Conservation (phyloP, 2,888 invertebrate species). For the Cosmorhoe ocellata region DNA sequence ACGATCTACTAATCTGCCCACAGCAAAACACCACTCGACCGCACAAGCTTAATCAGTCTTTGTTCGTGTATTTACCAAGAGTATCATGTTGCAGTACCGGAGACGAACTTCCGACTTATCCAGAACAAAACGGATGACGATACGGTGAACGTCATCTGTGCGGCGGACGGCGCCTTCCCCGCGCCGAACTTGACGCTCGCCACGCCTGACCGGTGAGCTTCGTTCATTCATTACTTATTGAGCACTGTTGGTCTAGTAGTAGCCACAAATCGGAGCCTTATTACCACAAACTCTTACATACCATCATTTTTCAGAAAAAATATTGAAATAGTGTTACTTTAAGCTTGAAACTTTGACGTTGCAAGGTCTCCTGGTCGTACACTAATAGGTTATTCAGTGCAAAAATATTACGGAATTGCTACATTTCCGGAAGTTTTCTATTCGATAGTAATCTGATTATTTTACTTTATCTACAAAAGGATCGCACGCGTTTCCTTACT, state of each 20-base stretch:
- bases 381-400: too few species aligned
- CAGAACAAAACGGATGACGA: slow-evolving; percentile 80
- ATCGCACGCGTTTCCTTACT: too few species aligned
- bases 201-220: slow-evolving; percentile 71
- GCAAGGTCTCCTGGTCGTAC: too few species aligned
- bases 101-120: slow-evolving; percentile 77
- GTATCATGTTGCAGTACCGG: slow-evolving; percentile 68
- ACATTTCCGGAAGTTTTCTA: too few species aligned
- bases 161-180: slow-evolving; percentile 81
- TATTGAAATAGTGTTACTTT: too few species aligned
- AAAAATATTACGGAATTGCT: too few species aligned
- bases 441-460: too few species aligned
- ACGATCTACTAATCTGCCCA: neutral
- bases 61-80: slow-evolving; percentile 17
- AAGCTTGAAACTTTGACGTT: too few species aligned
- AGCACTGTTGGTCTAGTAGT: neutral
- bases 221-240: neutral
- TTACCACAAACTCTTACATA: too few species aligned
- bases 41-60: slow-evolving; percentile 14
- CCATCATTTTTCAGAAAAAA: too few species aligned
- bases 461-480: too few species aligned
- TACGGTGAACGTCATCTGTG: slow-evolving; percentile 79
- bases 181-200: slow-evolving; percentile 79
- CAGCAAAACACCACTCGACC: slow-evolving; percentile 11
- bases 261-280: too few species aligned